A percentile compares a stretch with the other conserved stretches of the same genome.
phyloP scores from a whole-genome alignment of 2,113 vertebrate genomes.

The Hemibagrus wyckioides region DNA sequence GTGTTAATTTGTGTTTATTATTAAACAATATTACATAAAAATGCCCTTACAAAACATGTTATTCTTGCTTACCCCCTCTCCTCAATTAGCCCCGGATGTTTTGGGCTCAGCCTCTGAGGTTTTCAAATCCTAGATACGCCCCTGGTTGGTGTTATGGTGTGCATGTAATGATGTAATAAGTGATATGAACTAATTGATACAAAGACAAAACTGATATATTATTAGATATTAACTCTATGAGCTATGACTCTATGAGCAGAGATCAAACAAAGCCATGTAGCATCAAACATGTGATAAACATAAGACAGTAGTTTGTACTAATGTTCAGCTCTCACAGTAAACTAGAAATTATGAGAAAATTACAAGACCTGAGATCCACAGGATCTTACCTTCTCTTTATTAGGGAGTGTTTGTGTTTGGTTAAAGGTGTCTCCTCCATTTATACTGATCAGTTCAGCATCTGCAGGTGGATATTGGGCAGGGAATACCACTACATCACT shows the following conservation, averaged over 20 bases:
- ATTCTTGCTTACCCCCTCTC: too few relatives aligned
- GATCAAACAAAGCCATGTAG: background rate
- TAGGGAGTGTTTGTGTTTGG: constrained; percentile 52
- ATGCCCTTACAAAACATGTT: too few relatives aligned
- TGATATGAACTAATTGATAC: background rate
- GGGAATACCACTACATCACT: constrained; percentile 60
- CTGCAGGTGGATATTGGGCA: constrained; percentile 36
- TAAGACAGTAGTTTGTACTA: background rate
- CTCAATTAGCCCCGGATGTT: too few relatives aligned
- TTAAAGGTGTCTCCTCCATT: constrained; percentile 51
- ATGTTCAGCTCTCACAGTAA: background rate
- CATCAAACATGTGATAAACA: background rate
- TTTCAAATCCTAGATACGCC: too few relatives aligned
- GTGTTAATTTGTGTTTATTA: too few relatives aligned
- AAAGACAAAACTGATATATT: background rate
- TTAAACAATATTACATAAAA: too few relatives aligned
- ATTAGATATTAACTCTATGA: background rate
- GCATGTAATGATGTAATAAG: too few relatives aligned
- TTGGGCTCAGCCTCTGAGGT: too few relatives aligned
- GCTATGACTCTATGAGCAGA: background rate
- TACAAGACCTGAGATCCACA: too few relatives aligned
- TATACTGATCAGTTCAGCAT: constrained; percentile 59
- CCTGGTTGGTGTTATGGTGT: background rate
- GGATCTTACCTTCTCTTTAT: constrained; percentile 47
- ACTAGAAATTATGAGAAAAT: background rate